Conservation (phyloP, 2,797 vertebrate genomes). For the Carapus acus region DNA sequence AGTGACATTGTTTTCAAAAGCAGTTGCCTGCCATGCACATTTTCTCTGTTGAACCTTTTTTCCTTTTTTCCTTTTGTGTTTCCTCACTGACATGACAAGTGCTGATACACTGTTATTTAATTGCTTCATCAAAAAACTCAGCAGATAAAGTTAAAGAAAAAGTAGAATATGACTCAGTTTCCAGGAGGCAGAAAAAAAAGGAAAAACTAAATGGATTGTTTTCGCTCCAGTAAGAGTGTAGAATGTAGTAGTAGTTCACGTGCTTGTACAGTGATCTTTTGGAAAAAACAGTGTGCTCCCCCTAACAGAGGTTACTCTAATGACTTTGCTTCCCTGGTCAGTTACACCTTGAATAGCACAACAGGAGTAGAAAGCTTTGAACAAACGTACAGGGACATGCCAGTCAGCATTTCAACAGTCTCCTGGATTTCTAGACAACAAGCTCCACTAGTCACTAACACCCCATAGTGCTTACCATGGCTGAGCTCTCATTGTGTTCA, state of each 20-base stretch:
- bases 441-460: slow-evolving; percentile 44
- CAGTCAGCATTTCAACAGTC: slow-evolving; percentile 69
- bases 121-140: too few species aligned
- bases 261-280: too few species aligned
- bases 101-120: too few species aligned
- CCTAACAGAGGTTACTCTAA: background rate
- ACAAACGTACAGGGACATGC: slow-evolving; percentile 57
- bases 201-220: too few species aligned
- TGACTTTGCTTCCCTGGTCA: slow-evolving; percentile 11
- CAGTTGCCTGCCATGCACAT: too few species aligned
- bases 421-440: slow-evolving; percentile 46
- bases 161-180: background rate
- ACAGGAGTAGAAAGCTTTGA: slow-evolving; percentile 41
- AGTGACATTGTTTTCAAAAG: too few species aligned
- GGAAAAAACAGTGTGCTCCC: background rate
- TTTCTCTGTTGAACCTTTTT: too few species aligned
- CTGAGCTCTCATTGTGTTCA: slow-evolving; percentile 55
- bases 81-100: too few species aligned
- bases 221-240: too few species aligned
- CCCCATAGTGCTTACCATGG: slow-evolving; percentile 63
- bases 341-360: slow-evolving; percentile 30
- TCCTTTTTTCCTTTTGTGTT: too few species aligned
- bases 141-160: too few species aligned
- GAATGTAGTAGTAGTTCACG: too few species aligned
- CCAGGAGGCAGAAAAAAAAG: background rate